These are phyloP conservation scores for Neodon shergylaensis DNA, from an alignment of 2,113 vertebrate genomes.

Conservation along the genomic window DNA sequence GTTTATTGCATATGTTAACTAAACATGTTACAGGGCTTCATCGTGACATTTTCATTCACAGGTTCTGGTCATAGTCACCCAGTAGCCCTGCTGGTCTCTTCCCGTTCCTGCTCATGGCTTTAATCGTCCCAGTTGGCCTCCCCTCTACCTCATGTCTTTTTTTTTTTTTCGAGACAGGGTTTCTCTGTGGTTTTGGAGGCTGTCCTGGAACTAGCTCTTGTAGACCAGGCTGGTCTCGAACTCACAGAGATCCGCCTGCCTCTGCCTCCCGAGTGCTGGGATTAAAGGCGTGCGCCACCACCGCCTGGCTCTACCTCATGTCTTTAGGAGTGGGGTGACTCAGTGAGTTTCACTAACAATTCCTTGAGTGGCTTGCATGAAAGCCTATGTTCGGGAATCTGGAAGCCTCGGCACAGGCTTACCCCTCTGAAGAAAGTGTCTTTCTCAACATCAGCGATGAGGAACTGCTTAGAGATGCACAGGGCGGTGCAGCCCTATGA, in stretches of 20 bases:
- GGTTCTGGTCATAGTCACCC: neutral
- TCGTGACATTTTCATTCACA: neutral
- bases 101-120: neutral
- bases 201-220: too few relatives aligned
- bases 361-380: neutral
- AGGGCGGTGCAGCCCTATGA: neutral
- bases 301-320: too few relatives aligned
- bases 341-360: neutral
- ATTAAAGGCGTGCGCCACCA: too few relatives aligned
- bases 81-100: neutral
- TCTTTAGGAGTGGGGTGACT: neutral
- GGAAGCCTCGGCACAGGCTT: neutral
- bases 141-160: neutral
- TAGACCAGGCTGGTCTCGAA: too few relatives aligned
- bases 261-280: too few relatives aligned
- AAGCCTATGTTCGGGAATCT: neutral
- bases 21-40: neutral
- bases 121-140: neutral
- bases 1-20: neutral
- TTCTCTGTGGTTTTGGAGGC: too few relatives aligned
- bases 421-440: neutral
- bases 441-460: neutral
- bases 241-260: too few relatives aligned
- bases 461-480: neutral
- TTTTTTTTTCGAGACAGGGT: too few relatives aligned